These are phyloP conservation scores for Pseudococcus longispinus DNA, from an alignment of 2,888 invertebrate species.

Conservation along the genomic window DNA sequence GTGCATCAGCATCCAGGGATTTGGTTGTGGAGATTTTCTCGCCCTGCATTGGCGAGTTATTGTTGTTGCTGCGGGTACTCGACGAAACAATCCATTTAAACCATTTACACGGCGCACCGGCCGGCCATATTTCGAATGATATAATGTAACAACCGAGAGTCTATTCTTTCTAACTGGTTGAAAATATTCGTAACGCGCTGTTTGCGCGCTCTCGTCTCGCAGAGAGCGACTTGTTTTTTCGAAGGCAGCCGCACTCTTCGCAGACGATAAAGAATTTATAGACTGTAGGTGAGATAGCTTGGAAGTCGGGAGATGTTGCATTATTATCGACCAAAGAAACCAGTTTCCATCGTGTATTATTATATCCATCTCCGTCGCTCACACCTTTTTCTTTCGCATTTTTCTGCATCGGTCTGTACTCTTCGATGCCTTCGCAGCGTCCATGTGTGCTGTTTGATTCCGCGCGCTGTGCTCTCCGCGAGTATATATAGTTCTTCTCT, in stretches of 20 bases:
- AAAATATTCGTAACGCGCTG: constrained; percentile 55
- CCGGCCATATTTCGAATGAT: constrained; percentile 54
- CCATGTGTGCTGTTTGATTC: neutral
- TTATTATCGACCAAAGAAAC: constrained; percentile 54
- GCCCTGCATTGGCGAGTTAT: neutral
- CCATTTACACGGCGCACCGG: constrained; percentile 18
- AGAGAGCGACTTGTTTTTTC: constrained; percentile 53
- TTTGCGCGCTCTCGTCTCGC: constrained; percentile 29
- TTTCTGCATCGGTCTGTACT: constrained; percentile 22
- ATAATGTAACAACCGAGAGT: constrained; percentile 37
- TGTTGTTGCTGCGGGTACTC: neutral
- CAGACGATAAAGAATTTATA: constrained; percentile 57
- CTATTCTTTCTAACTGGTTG: constrained; percentile 40
- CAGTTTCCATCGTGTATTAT: constrained; percentile 55
- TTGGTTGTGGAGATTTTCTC: neutral
- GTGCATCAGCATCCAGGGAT: neutral
- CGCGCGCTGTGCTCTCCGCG: neutral
- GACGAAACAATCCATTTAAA: constrained; percentile 47
- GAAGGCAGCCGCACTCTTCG: constrained; percentile 57
- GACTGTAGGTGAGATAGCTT: constrained; percentile 57
- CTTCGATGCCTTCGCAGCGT: neutral
- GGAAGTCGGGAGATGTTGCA: constrained; percentile 56
- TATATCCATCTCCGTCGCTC: constrained; percentile 56
- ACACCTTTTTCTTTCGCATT: constrained; percentile 52
- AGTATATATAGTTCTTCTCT: neutral